Evolutionary conservation across 2,113 vertebrate species (phyloP), one percentile per base, ranked within the genome.

Genomic region (Scomber scombrus): DNA sequence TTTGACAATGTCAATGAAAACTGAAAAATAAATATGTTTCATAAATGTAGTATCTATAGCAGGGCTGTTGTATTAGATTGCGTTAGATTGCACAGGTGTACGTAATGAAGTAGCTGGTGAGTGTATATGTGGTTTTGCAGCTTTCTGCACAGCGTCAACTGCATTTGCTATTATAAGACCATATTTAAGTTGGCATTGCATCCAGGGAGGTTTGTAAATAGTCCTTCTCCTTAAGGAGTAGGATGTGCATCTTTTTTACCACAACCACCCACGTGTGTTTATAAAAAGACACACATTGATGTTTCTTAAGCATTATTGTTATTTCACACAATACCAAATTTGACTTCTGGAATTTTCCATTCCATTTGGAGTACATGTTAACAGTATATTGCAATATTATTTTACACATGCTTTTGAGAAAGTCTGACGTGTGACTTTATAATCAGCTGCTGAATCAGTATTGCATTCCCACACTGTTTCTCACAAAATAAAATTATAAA

Each of bases 151-250:
- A 64, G 26, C 58, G 14, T 77, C 19, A 74, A 23, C 26, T 55
- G 19, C 18, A 18, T 75, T 71, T 58, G 34, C 57, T 71, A 14
- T 60, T 56, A 60, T 45, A 23, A 7, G 49, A 19, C 11, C 29
- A 26, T 64, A 47, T 79, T 58, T 64, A 52, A 69, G 58, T 23
- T 47, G 54, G 5, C 51, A 52, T 55, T 54, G 62, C 34, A 3
- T 23, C 2, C 5, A 57, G 19, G 34, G 50, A 71, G 57, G 46
- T 54, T 64, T 79, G 54, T 74, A 73, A 87, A 77, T 67, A 84
- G 43, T 18, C 15, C 46, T 66, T 75, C 54, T 67, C 15, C 50
- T 46, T 31, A 68, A 40, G 16, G 10, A 69, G 46, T 13, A 51
- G 34, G n/a, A 61, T 21, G 19, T 7, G 19, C 14, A 64, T 50